Evolutionary conservation across 1,140 invertebrate genomes (phyloP).

Genomic region (Dysdera silvatica): DNA sequence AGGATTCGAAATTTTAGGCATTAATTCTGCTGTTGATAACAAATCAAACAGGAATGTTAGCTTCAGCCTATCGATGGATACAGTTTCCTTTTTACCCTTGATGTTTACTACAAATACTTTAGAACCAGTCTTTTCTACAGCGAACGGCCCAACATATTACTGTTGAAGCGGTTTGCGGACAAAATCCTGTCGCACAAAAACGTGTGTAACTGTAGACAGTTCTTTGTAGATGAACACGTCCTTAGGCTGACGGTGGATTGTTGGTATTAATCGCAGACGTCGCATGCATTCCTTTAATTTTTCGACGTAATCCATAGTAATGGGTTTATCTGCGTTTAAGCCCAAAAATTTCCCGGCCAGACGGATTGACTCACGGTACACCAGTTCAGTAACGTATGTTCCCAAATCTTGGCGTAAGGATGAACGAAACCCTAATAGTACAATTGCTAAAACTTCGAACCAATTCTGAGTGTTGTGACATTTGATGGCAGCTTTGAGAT

Average conservation of each 20-base stretch:
- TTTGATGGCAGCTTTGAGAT: constrained; percentile 40
- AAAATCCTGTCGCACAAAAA: not conserved
- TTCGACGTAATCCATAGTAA: not conserved
- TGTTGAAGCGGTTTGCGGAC: not conserved
- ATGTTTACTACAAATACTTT: no score
- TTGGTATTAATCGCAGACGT: not conserved
- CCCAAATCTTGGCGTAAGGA: constrained; percentile 36
- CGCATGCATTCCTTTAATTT: not conserved
- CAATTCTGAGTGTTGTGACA: constrained; percentile 1
- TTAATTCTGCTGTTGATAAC: no score
- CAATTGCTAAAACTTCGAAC: constrained; percentile 32
- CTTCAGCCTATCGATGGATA: no score
- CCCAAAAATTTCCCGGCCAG: constrained; percentile 32
- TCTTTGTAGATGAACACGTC: not conserved
- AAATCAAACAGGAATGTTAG: no score
- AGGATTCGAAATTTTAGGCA: no score
- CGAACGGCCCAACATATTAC: not conserved
- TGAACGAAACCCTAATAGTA: constrained; percentile 38
- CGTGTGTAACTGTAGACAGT: not conserved
- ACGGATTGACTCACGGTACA: constrained; percentile 27
- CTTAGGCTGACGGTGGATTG: not conserved
- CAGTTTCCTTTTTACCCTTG: no score
- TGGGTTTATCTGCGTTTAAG: not conserved
- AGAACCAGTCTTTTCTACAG: no score
- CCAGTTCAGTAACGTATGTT: constrained; percentile 23